These are phyloP conservation scores for Lypha dubia DNA, from an alignment of 2,888 invertebrate genomes.

Conservation along the genomic window DNA sequence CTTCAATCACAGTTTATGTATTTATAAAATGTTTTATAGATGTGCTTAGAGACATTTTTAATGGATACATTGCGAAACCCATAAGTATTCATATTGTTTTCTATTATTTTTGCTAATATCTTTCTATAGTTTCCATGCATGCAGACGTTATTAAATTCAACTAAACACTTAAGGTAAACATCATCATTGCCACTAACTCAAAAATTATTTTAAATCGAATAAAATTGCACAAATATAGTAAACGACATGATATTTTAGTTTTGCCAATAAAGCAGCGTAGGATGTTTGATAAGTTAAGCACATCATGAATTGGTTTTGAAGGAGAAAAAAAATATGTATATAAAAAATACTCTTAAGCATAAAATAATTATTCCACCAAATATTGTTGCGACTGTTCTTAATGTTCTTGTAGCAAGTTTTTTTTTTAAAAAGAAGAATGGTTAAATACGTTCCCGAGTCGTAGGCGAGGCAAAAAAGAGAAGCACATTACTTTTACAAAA, in stretches of 20 bases:
- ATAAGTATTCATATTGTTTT: slow-evolving; percentile 16
- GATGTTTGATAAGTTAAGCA: neutral
- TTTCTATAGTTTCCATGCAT: neutral
- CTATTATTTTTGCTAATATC: slow-evolving; percentile 8
- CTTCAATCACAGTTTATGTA: neutral
- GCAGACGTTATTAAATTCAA: neutral
- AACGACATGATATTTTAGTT: slow-evolving; percentile 13
- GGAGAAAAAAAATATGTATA: too few species aligned
- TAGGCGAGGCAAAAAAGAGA: too few species aligned
- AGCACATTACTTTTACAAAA: too few species aligned
- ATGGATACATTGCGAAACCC: slow-evolving; percentile 4
- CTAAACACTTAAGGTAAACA: slow-evolving; percentile 47
- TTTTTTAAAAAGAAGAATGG: too few species aligned
- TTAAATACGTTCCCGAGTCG: too few species aligned
- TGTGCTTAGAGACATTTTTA: slow-evolving; percentile 8
- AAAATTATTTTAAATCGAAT: slow-evolving; percentile 30
- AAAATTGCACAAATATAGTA: slow-evolving; percentile 28
- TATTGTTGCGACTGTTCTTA: too few species aligned
- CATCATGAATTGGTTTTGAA: neutral
- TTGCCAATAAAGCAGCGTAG: neutral
- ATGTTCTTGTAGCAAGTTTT: too few species aligned
- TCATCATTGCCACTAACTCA: slow-evolving; percentile 46
- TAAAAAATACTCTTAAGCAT: too few species aligned
- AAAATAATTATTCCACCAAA: too few species aligned
- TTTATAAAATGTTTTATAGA: neutral